A percentile compares a stretch with the other conserved stretches of the same genome.
Conservation (phyloP, 2,888 invertebrate species). For the Choristoneura rosaceana region DNA sequence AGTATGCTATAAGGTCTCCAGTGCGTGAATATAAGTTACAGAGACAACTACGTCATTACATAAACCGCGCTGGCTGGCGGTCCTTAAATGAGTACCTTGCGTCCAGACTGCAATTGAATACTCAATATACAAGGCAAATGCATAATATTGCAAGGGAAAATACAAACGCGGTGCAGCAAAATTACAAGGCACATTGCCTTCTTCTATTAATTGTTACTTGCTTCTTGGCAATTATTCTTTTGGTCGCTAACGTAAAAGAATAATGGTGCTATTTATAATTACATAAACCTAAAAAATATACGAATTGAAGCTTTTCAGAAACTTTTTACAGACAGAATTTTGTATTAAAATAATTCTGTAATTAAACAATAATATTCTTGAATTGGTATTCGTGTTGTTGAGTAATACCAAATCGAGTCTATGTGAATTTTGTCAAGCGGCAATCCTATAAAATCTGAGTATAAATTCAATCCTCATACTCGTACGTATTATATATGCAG, state of each 20-base stretch:
- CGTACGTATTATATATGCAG: no score
- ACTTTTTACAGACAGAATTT: no score
- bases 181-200: slow-evolving; percentile 23
- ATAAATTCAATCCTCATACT: no score
- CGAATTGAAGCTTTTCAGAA: no score
- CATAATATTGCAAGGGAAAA: slow-evolving; percentile 13
- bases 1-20: slow-evolving; percentile 18
- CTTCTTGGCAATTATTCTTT: background rate
- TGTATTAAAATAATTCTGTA: no score
- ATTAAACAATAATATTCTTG: no score
- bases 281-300: no score
- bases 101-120: slow-evolving; percentile 30
- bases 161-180: slow-evolving; percentile 18
- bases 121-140: slow-evolving; percentile 26
- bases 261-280: no score
- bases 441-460: no score
- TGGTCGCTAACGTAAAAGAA: background rate
- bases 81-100: slow-evolving; percentile 38
- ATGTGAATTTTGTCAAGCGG: no score
- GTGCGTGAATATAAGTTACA: slow-evolving; percentile 21
- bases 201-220: slow-evolving; percentile 21
- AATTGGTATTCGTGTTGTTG: no score
- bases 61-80: slow-evolving; percentile 28
- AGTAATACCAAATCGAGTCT: no score
- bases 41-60: slow-evolving; percentile 24